These are phyloP conservation scores for Copsychus sechellarum DNA, from an alignment of 2,113 vertebrate species.

Conservation along the genomic window DNA sequence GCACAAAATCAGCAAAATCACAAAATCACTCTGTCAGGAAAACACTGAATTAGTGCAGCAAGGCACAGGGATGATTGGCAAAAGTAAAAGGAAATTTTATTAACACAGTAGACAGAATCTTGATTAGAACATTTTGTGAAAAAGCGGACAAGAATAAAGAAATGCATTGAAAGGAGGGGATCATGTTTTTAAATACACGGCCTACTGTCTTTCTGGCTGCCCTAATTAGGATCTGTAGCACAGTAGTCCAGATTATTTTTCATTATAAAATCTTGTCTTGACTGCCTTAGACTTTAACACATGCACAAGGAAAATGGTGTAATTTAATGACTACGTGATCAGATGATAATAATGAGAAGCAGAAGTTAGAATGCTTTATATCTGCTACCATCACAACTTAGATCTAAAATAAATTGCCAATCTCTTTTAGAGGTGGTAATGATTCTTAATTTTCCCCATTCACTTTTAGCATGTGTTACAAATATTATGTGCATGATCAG, in stretches of 20 bases:
- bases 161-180: neutral
- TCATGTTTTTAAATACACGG: neutral
- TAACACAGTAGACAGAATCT: neutral
- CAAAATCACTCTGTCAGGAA: neutral
- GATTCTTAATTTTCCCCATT: neutral
- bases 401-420: neutral
- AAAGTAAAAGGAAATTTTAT: conserved; percentile 30
- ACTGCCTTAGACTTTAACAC: neutral
- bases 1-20: neutral
- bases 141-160: conserved; percentile 42
- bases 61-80: neutral
- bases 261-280: neutral
- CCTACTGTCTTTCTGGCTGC: neutral
- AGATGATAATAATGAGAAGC: neutral
- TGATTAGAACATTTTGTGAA: conserved; percentile 19
- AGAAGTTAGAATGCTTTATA: neutral
- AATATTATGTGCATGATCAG: neutral
- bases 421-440: neutral
- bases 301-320: neutral
- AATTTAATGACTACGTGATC: neutral
- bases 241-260: conserved; percentile 34
- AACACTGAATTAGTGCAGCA: conserved; percentile 17
- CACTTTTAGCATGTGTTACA: neutral
- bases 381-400: neutral
- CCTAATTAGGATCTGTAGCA: neutral